phyloP scores from a whole-genome alignment of 1,140 invertebrate genomes.

The Hormaphis cornu region DNA sequence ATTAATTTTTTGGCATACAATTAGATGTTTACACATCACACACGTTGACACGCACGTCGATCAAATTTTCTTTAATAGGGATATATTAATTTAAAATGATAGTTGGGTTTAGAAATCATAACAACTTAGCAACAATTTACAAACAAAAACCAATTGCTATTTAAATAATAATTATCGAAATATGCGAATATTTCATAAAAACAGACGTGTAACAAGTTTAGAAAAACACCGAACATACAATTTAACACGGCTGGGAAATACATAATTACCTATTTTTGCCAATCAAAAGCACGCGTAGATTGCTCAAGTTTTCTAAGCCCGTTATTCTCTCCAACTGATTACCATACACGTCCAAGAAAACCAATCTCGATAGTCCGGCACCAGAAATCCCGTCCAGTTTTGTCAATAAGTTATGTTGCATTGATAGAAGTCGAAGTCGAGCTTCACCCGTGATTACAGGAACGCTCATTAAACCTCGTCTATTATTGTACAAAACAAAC shows the following conservation, averaged over 20 bases:
- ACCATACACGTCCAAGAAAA: conserved; percentile 87
- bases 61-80: too few species aligned
- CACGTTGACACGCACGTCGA: too few species aligned
- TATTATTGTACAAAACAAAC: conserved; percentile 36
- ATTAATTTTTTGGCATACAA: too few species aligned
- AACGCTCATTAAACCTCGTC: conserved; percentile 61
- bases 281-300: conserved; percentile 71
- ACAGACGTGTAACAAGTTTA: too few species aligned
- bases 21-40: too few species aligned
- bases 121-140: too few species aligned
- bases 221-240: too few species aligned
- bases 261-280: conserved; percentile 67
- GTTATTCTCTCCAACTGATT: conserved; percentile 82
- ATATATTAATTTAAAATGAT: too few species aligned
- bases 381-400: conserved; percentile 56
- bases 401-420: conserved; percentile 82
- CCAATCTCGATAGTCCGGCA: conserved; percentile 41
- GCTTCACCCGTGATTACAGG: conserved; percentile 71
- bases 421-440: conserved; percentile 67
- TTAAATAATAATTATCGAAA: too few species aligned
- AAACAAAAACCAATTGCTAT: too few species aligned
- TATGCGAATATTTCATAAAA: too few species aligned
- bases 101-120: too few species aligned
- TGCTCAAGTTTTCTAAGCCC: conserved; percentile 61
- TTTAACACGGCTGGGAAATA: background rate